These are phyloP conservation scores for Cheilosia vernalis DNA, from an alignment of 2,888 invertebrate genomes.

Conservation along the genomic window DNA sequence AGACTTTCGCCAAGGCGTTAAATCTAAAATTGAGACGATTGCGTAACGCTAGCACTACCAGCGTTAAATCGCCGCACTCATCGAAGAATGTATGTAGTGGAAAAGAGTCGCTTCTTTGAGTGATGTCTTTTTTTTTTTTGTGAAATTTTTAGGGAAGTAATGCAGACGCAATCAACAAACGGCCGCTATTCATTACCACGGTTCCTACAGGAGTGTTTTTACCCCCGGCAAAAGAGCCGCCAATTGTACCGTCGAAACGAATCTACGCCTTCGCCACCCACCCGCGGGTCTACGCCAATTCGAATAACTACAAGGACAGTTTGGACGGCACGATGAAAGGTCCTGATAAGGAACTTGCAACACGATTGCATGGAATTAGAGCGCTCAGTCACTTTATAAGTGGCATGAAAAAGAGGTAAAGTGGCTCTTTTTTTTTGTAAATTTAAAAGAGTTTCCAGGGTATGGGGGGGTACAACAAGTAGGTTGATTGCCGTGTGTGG, in stretches of 20 bases:
- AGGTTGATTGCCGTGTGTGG: constrained; percentile 25
- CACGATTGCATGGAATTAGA: constrained; percentile 70
- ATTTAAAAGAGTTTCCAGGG: constrained; percentile 8
- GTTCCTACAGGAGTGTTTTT: constrained; percentile 91
- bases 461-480: constrained; percentile 7
- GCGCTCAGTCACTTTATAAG: constrained; percentile 68
- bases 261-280: constrained; percentile 88
- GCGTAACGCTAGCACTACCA: constrained; percentile 85
- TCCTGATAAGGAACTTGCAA: constrained; percentile 59
- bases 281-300: constrained; percentile 83
- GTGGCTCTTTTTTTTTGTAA: constrained; percentile 15
- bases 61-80: constrained; percentile 64
- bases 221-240: constrained; percentile 87
- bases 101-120: background rate
- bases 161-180: constrained; percentile 79
- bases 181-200: constrained; percentile 90
- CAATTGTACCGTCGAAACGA: constrained; percentile 81
- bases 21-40: constrained; percentile 89
- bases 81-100: constrained; percentile 76
- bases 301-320: constrained; percentile 75
- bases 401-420: constrained; percentile 70
- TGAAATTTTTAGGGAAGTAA: constrained; percentile 77
- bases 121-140: constrained; percentile 28
- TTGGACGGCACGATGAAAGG: constrained; percentile 62
- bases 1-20: constrained; percentile 88